Evolutionary conservation across 2,888 invertebrate species (phyloP), one percentile per base, ranked within the genome.

Genomic region (Gerris lacustris): DNA sequence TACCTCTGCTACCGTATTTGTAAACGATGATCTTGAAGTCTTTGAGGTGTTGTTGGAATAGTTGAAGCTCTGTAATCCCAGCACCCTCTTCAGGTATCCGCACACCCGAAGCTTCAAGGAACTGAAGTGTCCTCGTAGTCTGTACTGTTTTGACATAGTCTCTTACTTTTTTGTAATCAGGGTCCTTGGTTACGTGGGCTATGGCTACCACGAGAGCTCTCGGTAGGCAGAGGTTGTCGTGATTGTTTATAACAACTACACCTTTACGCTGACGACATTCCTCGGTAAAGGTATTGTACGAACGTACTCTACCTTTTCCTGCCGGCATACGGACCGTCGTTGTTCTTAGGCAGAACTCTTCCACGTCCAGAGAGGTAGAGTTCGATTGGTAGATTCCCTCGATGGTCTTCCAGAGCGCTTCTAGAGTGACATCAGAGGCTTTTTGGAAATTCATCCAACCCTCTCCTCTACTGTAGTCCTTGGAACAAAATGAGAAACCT

Each of bases 181-280:
- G 64, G 62, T 73, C 70, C 67, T 74, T 75, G 6, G 63, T 67
- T 1, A 63, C 72, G 7, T 70, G 6, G 0, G 75, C 74, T n/a
- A 66, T 73, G 0, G 73, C 73, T 6, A 74, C 71, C 0, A 75
- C 74, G 5, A 75, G 63, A 17, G 73, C 74, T 6, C 72, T 11
- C 11, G 72, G 63, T 5, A 72, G 63, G 47, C 72, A 72, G 2
- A 71, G 55, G 17, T 63, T 73, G 62, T 75, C 76, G 31, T 67
- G 73, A 70, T 76, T 76, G 6, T 75, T 75, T 17, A 75, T 74
- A 5, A 63, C 6, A 9, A 74, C 67, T 44, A 73, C 72, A 15
- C 73, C 72, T n/a, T 17, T n/a, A 0, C 72, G n/a, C 5, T 17
- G 69, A 7, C 15, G n/a, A 55, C 74, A 73, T 64, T 74, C 73